Evolutionary conservation across 2,113 vertebrate genomes (phyloP), one percentile per base, ranked within the genome.

Genomic region (Centropus bengalensis): DNA sequence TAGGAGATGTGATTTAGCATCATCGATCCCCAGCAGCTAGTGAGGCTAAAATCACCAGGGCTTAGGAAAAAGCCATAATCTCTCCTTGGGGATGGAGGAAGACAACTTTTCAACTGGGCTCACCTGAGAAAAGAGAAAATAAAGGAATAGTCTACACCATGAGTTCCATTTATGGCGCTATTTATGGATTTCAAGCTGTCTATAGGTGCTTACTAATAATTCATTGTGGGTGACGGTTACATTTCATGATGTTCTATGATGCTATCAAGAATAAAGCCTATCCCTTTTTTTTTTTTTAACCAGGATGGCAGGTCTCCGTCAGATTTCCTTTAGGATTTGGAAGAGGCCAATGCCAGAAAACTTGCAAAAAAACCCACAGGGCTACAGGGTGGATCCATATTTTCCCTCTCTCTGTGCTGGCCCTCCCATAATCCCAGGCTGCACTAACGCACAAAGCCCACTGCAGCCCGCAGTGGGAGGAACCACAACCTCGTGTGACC

Each of bases 401-500:
- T 74, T 33, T 85, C 40, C 78, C 75, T 52, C 59, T 49, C 44
- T 60, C 54, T 42, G 84, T 26, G 81, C 91, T 32, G 92, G 94
- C 89, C 86, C 92, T 82, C 89, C 1, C 45, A 86, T 12, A 82
- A 82, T 92, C 91, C 91, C 42, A 27, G 77, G 0, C 69, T 71
- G 81, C 42, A 8, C 30, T 73, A 33, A 66, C 7, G 33, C 88
- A 47, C 8, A 26, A 56, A 93, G 84, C 84, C 93, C 74, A 45
- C 45, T 69, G 83, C 89, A 93, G 91, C 56, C 66, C 15, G 5
- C 86, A 79, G 56, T 18, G 88, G 83, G 91, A 94, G 91, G 30
- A 62, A 91, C 91, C 89, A 93, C 83, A 93, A 49, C 93, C 91
- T 62, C 20, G 86, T 18, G 77, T 87, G 95, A 96, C 93, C 95